Percentiles rank a stretch among this genome's conserved stretches.
Conservation (phyloP, 2,113 vertebrate species). For the Podarcis raffonei region DNA sequence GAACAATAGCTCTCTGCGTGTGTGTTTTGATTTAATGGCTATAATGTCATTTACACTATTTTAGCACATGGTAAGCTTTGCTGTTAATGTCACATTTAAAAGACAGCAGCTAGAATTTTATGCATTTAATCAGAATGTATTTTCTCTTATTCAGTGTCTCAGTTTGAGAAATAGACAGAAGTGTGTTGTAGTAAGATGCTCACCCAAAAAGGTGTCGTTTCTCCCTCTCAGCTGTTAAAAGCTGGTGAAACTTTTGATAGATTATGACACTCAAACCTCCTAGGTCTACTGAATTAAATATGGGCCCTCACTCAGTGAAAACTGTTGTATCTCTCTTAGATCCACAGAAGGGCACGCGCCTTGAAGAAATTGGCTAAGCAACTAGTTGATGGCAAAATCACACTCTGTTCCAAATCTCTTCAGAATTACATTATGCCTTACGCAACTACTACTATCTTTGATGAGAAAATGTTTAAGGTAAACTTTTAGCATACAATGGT, state of each 20-base stretch:
- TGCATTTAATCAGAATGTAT: background rate
- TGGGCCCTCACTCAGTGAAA: background rate
- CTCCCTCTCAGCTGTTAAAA: background rate
- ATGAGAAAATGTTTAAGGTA: constrained; percentile 94
- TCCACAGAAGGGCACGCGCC: constrained; percentile 92
- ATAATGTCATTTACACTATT: background rate
- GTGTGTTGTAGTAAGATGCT: background rate
- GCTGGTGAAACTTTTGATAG: background rate
- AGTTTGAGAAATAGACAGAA: background rate
- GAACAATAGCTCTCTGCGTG: background rate
- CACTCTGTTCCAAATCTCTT: constrained; percentile 86
- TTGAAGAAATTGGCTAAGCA: constrained; percentile 92
- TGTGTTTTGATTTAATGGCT: background rate
- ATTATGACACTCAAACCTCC: background rate
- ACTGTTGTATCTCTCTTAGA: constrained; percentile 72
- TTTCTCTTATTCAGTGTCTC: background rate
- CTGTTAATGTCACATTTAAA: too few relatives aligned
- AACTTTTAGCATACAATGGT: background rate
- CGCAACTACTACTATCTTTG: constrained; percentile 86
- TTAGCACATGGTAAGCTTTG: background rate
- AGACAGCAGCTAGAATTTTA: background rate
- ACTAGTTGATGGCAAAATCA: constrained; percentile 83
- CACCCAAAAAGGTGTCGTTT: too few relatives aligned
- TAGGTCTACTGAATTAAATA: background rate
- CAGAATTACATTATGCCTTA: constrained; percentile 97